Evolutionary conservation across 2,888 invertebrate species (phyloP), one percentile per base, ranked within the genome.

Genomic region (Dastarcus helophoroides): DNA sequence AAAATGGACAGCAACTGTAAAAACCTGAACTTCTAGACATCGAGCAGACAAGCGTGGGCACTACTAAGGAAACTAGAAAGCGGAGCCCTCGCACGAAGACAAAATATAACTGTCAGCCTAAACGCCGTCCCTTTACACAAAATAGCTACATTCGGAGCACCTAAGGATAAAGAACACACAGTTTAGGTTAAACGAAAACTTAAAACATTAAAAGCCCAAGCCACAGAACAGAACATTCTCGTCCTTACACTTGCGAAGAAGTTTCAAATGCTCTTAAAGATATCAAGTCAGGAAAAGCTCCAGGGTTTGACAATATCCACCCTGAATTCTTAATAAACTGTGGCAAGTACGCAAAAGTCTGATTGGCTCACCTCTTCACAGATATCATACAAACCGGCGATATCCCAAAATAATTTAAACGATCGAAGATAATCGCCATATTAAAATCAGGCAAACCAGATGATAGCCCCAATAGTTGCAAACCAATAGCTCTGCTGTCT

Each of bases 361-460:
- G 35, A 31, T 14, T 34, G 17, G 24, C 26, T 6, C 5, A 11
- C 4, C 23, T 27, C 23, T 35, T 17, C n/a, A 31, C 17, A 9
- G 19, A 31, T 12, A 19, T 31, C 4, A 25, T 34, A 22, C 9
- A 31, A 17, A 21, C 26, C 2, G 30, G 22, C 4, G 13, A 26
- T 9, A 24, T 34, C 2, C 31, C 26, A 6, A 3, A 3, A 5
- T 13, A 16, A 31, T 17, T 38, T 17, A 33, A 35, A 25, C 17
- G 25, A 3, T 24, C 35, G 3, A 33, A 38, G 15, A 16, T 30
- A 10, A 33, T 36, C 1, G 33, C 36, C 13, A 26, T 26, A 11
- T 11, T 33, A n/a, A 36, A 33, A 36, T 23, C 30, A 24, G 32
- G 30, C n/a, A 38, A 36, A 36, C 21, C 30, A 14, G 19, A 10